These are phyloP conservation scores for Apis laboriosa DNA, from an alignment of 1,140 invertebrate genomes.

Conservation along the genomic window DNA sequence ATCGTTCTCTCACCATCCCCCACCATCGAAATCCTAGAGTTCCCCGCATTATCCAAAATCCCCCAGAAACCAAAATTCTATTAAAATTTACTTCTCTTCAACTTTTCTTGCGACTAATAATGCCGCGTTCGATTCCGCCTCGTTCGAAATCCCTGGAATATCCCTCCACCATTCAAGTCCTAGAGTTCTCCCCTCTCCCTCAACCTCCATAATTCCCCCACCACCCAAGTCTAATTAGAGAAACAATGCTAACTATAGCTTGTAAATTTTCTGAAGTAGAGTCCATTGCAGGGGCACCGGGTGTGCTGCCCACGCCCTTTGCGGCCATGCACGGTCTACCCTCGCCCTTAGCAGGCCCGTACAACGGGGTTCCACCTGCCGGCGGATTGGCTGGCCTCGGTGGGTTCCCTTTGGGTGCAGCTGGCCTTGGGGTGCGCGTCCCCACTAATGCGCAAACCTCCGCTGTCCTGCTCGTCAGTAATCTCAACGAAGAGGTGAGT, in stretches of 20 bases:
- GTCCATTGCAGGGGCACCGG: conserved; percentile 85
- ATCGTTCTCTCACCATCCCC: too few relatives aligned
- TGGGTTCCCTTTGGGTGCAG: conserved; percentile 86
- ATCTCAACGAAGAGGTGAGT: conserved; percentile 95
- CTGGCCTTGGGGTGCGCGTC: conserved; percentile 82
- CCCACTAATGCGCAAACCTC: conserved; percentile 85
- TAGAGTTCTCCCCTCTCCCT: background rate
- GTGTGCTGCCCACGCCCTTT: conserved; percentile 92
- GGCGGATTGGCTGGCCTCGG: conserved; percentile 87
- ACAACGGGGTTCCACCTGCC: conserved; percentile 85
- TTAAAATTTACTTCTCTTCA: too few relatives aligned
- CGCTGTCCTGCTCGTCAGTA: conserved; percentile 93
- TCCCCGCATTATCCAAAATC: too few relatives aligned
- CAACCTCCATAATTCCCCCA: background rate
- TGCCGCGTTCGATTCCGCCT: background rate
- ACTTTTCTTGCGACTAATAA: too few relatives aligned
- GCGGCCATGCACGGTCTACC: conserved; percentile 86
- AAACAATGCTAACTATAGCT: conserved; percentile 57
- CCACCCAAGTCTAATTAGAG: background rate
- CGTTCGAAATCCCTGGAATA: too few relatives aligned
- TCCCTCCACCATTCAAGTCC: background rate
- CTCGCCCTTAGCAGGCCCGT: conserved; percentile 86
- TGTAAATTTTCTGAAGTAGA: conserved; percentile 79
- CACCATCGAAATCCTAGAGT: too few relatives aligned
- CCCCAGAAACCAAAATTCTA: too few relatives aligned